These are phyloP conservation scores for Harpagifer antarcticus DNA, from an alignment of 2,797 vertebrate genomes.

Conservation along the genomic window DNA sequence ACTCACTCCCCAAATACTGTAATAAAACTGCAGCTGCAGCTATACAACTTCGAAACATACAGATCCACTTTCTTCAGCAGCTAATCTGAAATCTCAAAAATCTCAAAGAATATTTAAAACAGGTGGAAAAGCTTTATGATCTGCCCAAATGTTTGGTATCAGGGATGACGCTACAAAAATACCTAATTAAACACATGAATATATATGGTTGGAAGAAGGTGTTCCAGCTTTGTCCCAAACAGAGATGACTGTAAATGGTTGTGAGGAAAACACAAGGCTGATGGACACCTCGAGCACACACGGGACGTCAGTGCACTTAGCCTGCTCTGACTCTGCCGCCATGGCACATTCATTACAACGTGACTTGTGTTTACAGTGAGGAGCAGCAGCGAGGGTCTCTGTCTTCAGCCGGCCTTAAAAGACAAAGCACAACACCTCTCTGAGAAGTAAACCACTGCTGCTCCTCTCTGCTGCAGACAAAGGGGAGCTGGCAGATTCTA, in stretches of 20 bases:
- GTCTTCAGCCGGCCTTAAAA: constrained; percentile 68
- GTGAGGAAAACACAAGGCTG: constrained; percentile 35
- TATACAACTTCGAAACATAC: neutral
- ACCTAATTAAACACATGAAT: constrained; percentile 3
- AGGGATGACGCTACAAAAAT: neutral
- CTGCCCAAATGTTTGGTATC: neutral
- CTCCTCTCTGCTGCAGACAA: constrained; percentile 46
- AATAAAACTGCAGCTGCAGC: neutral
- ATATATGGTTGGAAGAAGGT: neutral
- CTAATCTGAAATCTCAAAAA: too few species aligned
- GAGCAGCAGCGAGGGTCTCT: constrained; percentile 36
- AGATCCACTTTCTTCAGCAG: neutral
- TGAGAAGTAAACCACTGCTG: constrained; percentile 39
- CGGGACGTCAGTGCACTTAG: constrained; percentile 60
- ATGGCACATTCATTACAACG: constrained; percentile 47
- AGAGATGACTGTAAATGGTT: constrained; percentile 71
- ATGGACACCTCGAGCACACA: constrained; percentile 40
- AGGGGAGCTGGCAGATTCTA: constrained; percentile 50
- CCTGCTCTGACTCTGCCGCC: constrained; percentile 44
- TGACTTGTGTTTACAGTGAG: constrained; percentile 72
- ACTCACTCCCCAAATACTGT: neutral
- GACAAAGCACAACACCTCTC: constrained; percentile 66
- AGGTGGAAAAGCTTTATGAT: neutral
- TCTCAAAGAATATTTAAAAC: neutral
- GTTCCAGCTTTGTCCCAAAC: constrained; percentile 39